These are phyloP conservation scores for Leptogaster cylindrica DNA, from an alignment of 2,888 invertebrate species.

Conservation along the genomic window DNA sequence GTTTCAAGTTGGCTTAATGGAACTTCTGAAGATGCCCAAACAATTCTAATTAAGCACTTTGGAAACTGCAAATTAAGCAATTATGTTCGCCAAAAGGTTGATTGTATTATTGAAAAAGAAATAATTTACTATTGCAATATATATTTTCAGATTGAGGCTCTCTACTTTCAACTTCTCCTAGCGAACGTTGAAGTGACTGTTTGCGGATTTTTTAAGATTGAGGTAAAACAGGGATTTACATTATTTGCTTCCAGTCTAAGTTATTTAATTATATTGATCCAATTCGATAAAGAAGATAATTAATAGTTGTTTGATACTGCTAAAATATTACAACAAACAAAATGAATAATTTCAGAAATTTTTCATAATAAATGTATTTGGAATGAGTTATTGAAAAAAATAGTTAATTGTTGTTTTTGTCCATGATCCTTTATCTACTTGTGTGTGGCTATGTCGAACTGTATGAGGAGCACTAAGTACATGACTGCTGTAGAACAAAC, in stretches of 20 bases:
- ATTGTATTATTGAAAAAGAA: not conserved
- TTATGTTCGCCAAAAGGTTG: not conserved
- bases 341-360: no score
- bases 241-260: slow-evolving; percentile 14
- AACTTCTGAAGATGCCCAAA: not conserved
- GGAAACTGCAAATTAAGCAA: not conserved
- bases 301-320: no score
- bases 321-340: no score
- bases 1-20: not conserved
- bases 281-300: slow-evolving; percentile 18
- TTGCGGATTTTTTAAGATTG: slow-evolving; percentile 42
- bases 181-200: slow-evolving; percentile 23
- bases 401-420: no score
- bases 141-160: slow-evolving; percentile 41
- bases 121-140: not conserved
- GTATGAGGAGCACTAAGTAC: no score
- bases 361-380: no score
- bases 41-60: not conserved
- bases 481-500: no score
- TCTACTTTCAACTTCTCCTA: slow-evolving; percentile 37
- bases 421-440: no score
- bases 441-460: no score
- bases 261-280: slow-evolving; percentile 22
- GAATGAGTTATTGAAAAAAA: no score
- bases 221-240: slow-evolving; percentile 43